Evolutionary conservation across 2,113 vertebrate genomes (phyloP).

Genomic region (Corydoras maculifer): DNA sequence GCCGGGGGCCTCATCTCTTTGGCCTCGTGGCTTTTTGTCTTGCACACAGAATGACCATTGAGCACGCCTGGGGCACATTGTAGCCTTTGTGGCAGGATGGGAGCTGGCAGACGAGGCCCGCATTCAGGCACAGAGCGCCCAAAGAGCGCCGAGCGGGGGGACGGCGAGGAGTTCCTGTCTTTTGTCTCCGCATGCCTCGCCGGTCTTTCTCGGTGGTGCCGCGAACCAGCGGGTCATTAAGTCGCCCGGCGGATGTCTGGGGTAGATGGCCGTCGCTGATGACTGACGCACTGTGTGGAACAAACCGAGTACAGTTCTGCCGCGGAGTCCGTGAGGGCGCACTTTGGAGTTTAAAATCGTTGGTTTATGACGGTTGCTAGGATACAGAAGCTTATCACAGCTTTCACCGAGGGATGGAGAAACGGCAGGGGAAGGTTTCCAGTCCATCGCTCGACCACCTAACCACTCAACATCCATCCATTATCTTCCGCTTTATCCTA

Average conservation of each 20-base stretch:
- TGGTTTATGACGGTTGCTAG: too few relatives aligned
- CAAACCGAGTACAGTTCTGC: not conserved
- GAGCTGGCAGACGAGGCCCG: constrained; percentile 29
- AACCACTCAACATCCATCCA: too few relatives aligned
- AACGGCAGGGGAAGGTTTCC: too few relatives aligned
- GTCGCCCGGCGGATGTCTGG: constrained; percentile 7
- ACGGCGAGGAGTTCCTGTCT: constrained; percentile 21
- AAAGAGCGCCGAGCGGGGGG: constrained; percentile 11
- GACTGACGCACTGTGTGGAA: not conserved
- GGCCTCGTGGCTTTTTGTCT: not conserved
- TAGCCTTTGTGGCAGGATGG: constrained; percentile 18
- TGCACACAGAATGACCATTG: constrained; percentile 16
- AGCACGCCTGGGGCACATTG: constrained; percentile 27
- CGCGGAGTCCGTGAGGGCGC: too few relatives aligned
- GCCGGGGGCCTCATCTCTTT: not conserved
- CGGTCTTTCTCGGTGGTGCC: constrained; percentile 20
- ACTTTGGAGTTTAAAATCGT: too few relatives aligned
- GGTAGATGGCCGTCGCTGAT: not conserved
- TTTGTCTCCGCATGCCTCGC: constrained; percentile 13
- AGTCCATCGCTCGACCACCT: too few relatives aligned
- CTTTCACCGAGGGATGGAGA: too few relatives aligned
- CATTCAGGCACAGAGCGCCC: constrained; percentile 10
- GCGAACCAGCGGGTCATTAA: constrained; percentile 15
- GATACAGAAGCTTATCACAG: too few relatives aligned
- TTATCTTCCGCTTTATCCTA: too few relatives aligned